A percentile compares a stretch with the other conserved stretches of the same genome.
phyloP scores from a whole-genome alignment of 2,797 vertebrate species.

The Numenius phaeopus region DNA sequence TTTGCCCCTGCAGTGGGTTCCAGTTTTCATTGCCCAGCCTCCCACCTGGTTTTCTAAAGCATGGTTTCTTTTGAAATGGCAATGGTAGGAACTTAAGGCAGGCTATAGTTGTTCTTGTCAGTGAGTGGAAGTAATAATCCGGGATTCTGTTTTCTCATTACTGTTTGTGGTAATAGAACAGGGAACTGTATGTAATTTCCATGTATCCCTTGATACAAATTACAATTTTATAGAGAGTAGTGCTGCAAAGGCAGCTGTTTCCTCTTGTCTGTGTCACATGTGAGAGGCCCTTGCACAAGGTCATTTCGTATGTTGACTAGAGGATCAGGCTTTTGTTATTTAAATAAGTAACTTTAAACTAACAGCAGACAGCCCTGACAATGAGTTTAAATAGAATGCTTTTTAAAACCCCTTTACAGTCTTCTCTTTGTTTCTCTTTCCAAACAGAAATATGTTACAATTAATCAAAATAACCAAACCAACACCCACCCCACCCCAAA shows the following conservation, averaged over 20 bases:
- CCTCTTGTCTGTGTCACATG: background rate
- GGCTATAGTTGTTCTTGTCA: background rate
- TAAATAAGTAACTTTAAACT: background rate
- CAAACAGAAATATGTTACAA: no score
- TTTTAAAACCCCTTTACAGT: background rate
- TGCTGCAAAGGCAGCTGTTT: constrained; percentile 47
- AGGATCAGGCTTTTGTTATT: constrained; percentile 5
- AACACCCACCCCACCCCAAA: background rate
- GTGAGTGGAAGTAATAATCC: constrained; percentile 17
- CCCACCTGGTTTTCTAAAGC: background rate
- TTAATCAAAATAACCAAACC: background rate
- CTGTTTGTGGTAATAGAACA: constrained; percentile 39
- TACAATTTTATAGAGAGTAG: background rate
- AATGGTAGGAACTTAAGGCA: background rate
- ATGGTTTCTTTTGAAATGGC: background rate
- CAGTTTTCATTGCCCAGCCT: background rate
- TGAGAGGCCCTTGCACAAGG: constrained; percentile 19
- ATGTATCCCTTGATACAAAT: constrained; percentile 53
- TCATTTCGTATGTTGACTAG: background rate
- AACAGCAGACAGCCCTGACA: background rate
- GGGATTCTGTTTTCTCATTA: constrained; percentile 57
- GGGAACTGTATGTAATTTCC: constrained; percentile 45
- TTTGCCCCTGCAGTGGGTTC: background rate
- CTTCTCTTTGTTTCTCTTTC: background rate
- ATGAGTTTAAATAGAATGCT: background rate